Base-by-base conservation (phyloP, 2,888 invertebrate species). In the Pollenia labialis region DNA sequence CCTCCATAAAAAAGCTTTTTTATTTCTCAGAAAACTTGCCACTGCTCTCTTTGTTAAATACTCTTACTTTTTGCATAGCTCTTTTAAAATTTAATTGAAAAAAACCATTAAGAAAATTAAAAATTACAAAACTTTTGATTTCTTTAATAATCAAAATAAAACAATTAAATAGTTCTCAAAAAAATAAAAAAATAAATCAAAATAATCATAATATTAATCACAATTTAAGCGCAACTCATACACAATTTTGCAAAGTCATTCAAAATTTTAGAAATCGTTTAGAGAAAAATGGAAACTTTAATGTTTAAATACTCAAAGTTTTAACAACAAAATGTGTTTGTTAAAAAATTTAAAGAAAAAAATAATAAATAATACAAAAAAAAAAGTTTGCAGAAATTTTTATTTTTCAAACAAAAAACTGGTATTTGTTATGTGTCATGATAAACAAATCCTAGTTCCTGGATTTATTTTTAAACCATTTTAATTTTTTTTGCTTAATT, bases 1-100 rank as follows among this genome's bases (percentile, higher is more conserved):
- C 23, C 12, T n/a, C 18, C 12, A 16, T 2, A 4, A 12, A 54
- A 76, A 84, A 87, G 84, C 84, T 84, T 81, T 84, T 50, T 40
- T n/a, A n/a, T 56, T 23, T 12, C 32, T 32, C 6, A 32, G 32
- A 4, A 32, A 32, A 32, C 32, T 32, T 32, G 6, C 32, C 32
- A 6, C 32, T 32, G 32, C 32, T 48, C 62, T 64, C 46, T 72
- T 54, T 54, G 11, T 56, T 56, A 18, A 6, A 7, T 48, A 64
- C 56, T 32, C 32, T 32, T 32, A 32, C 32, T 32, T 32, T 32
- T 32, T 32, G 32, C 6, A 32, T 6, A 32, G 32, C 32, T 32
- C 32, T 32, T 32, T 32, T 6, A 32, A 32, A 32, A 32, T 32
- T 32, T 32, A 32, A 32, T 32, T 32, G 3, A 2, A 32, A 32